phyloP scores from a whole-genome alignment of 2,113 vertebrate species.

The Brachyhypopomus gauderio region DNA sequence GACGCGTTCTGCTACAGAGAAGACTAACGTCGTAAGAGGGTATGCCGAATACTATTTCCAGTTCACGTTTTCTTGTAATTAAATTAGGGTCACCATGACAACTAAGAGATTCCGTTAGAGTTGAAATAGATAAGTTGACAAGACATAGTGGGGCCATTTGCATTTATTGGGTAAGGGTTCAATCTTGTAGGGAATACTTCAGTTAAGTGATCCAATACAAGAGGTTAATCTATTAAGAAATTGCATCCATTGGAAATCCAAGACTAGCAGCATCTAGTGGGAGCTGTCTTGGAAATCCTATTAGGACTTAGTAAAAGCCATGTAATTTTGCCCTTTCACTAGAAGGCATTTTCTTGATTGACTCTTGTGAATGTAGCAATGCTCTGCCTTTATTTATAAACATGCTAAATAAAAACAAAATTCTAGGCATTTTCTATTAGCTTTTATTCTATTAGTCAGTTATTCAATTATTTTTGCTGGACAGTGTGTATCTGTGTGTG shows the following conservation, averaged over 20 bases:
- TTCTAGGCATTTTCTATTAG: constrained; percentile 27
- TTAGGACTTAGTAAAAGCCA: constrained; percentile 1
- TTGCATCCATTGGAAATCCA: background rate
- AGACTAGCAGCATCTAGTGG: background rate
- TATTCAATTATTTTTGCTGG: background rate
- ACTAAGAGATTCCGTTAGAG: no score
- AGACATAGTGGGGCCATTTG: no score
- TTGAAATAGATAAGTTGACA: no score
- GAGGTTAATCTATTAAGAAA: background rate
- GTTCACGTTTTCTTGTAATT: no score
- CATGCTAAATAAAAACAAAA: background rate
- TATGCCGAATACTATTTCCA: background rate
- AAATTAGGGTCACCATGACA: no score
- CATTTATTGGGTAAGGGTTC: no score
- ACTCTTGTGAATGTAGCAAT: constrained; percentile 6
- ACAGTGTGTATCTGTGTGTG: background rate
- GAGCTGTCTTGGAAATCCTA: background rate
- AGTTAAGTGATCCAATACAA: no score
- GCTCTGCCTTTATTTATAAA: constrained; percentile 9
- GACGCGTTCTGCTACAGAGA: background rate
- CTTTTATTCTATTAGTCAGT: constrained; percentile 25
- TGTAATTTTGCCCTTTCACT: background rate
- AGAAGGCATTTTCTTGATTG: background rate
- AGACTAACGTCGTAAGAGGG: background rate
- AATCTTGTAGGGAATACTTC: no score